These are phyloP conservation scores for Halichoeres trimaculatus DNA, from an alignment of 2,113 vertebrate species.

Conservation along the genomic window DNA sequence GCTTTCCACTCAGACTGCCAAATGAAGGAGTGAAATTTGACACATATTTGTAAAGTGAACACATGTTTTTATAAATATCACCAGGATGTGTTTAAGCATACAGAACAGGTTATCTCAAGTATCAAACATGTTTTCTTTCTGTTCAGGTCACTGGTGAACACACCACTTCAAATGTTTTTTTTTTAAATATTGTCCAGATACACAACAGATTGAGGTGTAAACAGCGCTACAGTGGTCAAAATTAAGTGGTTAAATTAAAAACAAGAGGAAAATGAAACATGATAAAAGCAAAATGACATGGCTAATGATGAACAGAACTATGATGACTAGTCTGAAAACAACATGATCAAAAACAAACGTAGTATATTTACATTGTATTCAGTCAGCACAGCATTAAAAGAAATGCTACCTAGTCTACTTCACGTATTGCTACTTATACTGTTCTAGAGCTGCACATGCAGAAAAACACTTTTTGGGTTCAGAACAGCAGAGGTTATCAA, in stretches of 20 bases:
- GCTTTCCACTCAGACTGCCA: slow-evolving; percentile 26
- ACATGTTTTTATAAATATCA: background rate
- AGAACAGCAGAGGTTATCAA: slow-evolving; percentile 45
- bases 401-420: slow-evolving; percentile 32
- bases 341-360: slow-evolving; percentile 27
- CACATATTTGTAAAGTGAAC: background rate
- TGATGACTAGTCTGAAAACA: slow-evolving; percentile 33
- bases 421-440: slow-evolving; percentile 50
- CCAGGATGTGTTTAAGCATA: background rate
- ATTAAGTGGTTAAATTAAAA: slow-evolving; percentile 39
- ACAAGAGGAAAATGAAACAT: slow-evolving; percentile 3
- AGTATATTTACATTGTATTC: slow-evolving; percentile 70
- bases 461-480: slow-evolving; percentile 45
- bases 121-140: background rate
- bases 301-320: slow-evolving; percentile 46
- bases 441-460: slow-evolving; percentile 48
- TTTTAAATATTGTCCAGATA: slow-evolving; percentile 15
- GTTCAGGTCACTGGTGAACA: background rate
- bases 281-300: slow-evolving; percentile 67
- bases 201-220: slow-evolving; percentile 35
- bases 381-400: slow-evolving; percentile 58
- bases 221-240: slow-evolving; percentile 61
- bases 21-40: background rate
- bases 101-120: background rate
- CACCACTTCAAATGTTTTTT: background rate